phyloP scores from a whole-genome alignment of 2,113 vertebrate species.

The Entelurus aequoreus region DNA sequence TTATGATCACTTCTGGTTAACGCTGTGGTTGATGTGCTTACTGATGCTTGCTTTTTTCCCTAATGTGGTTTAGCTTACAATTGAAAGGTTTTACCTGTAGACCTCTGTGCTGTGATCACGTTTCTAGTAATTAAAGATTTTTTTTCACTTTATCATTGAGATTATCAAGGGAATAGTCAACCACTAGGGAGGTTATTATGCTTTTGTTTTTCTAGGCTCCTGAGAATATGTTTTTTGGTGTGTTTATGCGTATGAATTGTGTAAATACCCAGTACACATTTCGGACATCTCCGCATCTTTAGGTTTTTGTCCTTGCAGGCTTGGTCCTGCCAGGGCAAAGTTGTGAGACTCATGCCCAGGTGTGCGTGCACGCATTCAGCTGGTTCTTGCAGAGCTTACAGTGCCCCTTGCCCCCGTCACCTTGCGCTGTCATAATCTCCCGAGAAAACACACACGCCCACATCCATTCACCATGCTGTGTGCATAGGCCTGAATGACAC shows the following conservation, averaged over 20 bases:
- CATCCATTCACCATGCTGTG: conserved; percentile 51
- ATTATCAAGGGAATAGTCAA: conserved; percentile 2
- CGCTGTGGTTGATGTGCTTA: neutral
- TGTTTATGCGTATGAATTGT: conserved; percentile 4
- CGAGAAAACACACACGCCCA: conserved; percentile 37
- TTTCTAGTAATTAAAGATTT: conserved; percentile 3
- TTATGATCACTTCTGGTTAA: neutral
- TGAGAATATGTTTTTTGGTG: neutral
- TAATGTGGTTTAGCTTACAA: neutral
- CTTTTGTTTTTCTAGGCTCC: neutral
- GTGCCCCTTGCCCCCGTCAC: conserved; percentile 29
- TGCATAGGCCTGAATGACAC: conserved; percentile 61
- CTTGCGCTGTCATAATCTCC: conserved; percentile 44
- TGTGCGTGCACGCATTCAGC: conserved; percentile 35
- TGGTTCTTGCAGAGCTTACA: conserved; percentile 50
- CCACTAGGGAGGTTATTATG: too few relatives aligned
- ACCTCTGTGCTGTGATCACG: neutral
- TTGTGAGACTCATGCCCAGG: conserved; percentile 39
- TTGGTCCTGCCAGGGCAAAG: conserved; percentile 27
- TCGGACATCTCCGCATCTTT: conserved; percentile 13
- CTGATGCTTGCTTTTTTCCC: neutral
- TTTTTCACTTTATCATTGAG: neutral
- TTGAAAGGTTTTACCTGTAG: conserved; percentile 1
- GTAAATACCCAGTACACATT: neutral
- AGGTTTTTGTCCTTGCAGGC: conserved; percentile 33